Evolutionary conservation across 2,113 vertebrate genomes (phyloP), one percentile per base, ranked within the genome.

Genomic region (Brachypodius melanocephalos): DNA sequence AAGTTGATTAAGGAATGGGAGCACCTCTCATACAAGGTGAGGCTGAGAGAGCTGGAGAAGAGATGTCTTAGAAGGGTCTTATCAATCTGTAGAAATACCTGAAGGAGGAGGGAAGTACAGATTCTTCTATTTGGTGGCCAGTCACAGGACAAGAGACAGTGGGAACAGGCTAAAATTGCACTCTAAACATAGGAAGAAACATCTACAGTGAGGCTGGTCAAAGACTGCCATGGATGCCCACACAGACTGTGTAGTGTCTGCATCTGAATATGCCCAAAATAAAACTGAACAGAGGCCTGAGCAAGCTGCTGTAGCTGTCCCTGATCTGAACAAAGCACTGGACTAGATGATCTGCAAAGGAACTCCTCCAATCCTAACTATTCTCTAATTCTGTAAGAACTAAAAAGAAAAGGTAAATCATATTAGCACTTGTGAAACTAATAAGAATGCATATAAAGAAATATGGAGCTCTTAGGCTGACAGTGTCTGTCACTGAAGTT

Each of bases 71-170:
- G 6, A 15, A 31, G 10, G 7, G 5, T 32, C 22, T 69, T 54
- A 62, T 0, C 4, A 0, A 51, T 2, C 1, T 34, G 10, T 2
- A 42, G n/a, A 90, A 79, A 79, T 29, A 68, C 2, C 12, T 17
- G 12, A 61, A 3, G 7, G 2, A 26, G 5, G 8, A 8, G 43
- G 12, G 25, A 81, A 61, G 17, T 17, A 62, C 17, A 58, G 73
- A 38, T 8, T 54, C 19, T 76, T 46, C 62, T 66, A 46, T 51
- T 17, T 36, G 26, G 43, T 42, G 34, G 21, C 20, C 34, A 66
- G 16, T 26, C 38, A 63, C 18, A 86, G 46, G 18, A 88, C 15
- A 76, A 85, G 46, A 74, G 22, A 74, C 25, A n/a, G 9, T 21
- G 20, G 54, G 16, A 22, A 79, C 14, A 81, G 40, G n/a, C 32